Evolutionary conservation across 2,888 invertebrate species (phyloP), one percentile per base, ranked within the genome.

Genomic region (Erebia ligea): DNA sequence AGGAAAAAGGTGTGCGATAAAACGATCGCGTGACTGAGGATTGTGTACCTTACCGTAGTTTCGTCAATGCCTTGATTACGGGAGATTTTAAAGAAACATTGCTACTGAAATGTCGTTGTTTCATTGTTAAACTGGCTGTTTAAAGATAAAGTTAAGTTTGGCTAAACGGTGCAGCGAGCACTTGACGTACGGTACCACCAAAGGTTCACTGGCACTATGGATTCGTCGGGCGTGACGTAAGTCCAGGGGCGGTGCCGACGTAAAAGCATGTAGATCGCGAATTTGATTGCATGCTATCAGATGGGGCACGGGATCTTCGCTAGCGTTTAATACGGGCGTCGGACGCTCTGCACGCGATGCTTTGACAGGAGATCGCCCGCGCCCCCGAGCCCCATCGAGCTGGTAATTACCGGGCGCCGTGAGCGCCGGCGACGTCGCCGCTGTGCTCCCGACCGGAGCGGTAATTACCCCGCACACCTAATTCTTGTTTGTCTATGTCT

Each of bases 241-340:
- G 87, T 87, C 86, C 85, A 86, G 81, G 88, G 90, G 89, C 87
- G 90, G 90, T 87, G 91, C 90, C 89, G 88, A 89, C 89, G 86
- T 91, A 89, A 88, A 91, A 82, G 89, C 88, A 89, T 92, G 91
- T 91, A 92, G 93, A 93, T 93, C 89, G 93, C 92, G 88, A 91
- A 92, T 90, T 92, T 91, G 92, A 93, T 93, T 91, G 92, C 92
- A 91, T 89, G 91, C 85, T 92, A 92, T 92, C 92, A 87, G 92
- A 91, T 92, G 90, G 88, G 86, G 91, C 89, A 88, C 89, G 91
- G 90, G 89, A 90, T 92, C 91, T 90, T 91, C 89, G 91, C 89
- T 90, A 88, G 89, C 91, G 87, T 92, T 92, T 92, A 91, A 91
- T 90, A 89, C 88, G 86, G 88, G 90, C 90, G 88, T 89, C 87